These are phyloP conservation scores for Ploceus nigricollis DNA, from an alignment of 2,113 vertebrate species.

Conservation along the genomic window DNA sequence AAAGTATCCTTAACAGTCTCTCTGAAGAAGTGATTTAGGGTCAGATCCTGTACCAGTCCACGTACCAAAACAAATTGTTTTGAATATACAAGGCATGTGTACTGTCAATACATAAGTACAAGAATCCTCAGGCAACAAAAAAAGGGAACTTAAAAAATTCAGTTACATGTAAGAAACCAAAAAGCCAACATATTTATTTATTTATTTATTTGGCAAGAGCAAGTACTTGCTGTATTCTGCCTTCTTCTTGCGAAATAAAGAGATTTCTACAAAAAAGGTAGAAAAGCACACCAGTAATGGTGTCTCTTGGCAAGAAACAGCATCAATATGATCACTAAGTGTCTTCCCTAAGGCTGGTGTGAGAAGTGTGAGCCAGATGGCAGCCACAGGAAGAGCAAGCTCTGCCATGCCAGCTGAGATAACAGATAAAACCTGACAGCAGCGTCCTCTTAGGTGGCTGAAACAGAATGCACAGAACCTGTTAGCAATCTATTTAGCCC, in stretches of 20 bases:
- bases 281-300: not conserved
- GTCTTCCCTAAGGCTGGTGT: conserved; percentile 13
- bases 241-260: not conserved
- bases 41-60: not conserved
- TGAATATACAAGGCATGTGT: not conserved
- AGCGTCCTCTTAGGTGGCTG: conserved; percentile 3
- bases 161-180: not conserved
- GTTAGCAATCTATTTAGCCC: conserved; percentile 42
- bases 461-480: conserved; percentile 40
- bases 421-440: conserved; percentile 59
- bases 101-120: not conserved
- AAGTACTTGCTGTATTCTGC: not conserved
- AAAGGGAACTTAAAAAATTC: not conserved
- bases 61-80: not conserved
- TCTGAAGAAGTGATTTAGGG: not conserved
- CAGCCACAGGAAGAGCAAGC: conserved; percentile 29
- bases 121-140: not conserved
- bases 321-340: not conserved
- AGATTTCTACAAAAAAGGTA: not conserved
- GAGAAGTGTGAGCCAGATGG: conserved; percentile 49
- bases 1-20: not conserved
- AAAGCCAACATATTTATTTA: not conserved
- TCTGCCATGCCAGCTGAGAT: conserved; percentile 42
- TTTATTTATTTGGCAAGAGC: not conserved
- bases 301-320: not conserved